Conservation (phyloP, 1,140 invertebrate species). For the Carposina sasakii region DNA sequence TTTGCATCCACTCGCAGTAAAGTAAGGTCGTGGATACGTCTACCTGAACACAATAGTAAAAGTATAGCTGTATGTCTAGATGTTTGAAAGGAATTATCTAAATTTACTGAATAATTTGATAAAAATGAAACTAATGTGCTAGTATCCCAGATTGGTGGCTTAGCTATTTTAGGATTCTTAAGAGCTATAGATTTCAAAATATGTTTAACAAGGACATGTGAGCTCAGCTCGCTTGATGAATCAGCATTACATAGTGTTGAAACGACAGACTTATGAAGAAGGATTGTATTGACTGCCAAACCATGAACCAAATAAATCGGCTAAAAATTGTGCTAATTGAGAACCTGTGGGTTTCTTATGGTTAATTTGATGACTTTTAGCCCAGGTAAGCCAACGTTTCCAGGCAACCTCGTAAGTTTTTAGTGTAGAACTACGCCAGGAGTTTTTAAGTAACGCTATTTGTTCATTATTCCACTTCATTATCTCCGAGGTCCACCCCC, state of each 20-base stretch:
- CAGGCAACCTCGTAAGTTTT: background rate
- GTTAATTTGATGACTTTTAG: too few relatives aligned
- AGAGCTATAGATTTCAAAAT: background rate
- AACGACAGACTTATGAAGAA: background rate
- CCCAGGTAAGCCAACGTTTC: background rate
- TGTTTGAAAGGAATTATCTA: constrained; percentile 15
- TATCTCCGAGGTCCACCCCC: background rate
- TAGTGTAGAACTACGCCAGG: background rate
- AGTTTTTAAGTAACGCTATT: background rate
- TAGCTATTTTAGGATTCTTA: background rate
- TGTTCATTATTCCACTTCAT: background rate
- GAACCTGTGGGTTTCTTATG: too few relatives aligned
- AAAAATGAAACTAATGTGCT: background rate
- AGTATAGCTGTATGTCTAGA: constrained; percentile 27
- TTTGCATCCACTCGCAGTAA: constrained; percentile 19
- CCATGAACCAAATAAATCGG: too few relatives aligned
- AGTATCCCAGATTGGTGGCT: background rate
- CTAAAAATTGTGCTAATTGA: too few relatives aligned
- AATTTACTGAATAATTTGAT: background rate
- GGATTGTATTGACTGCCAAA: background rate
- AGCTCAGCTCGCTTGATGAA: background rate
- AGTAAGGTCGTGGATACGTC: constrained; percentile 35
- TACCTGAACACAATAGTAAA: constrained; percentile 33
- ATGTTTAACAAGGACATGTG: background rate
- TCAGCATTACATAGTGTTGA: background rate